Evolutionary conservation across 2,888 invertebrate species (phyloP).

Genomic region (Disparrhopalites patrizii): DNA sequence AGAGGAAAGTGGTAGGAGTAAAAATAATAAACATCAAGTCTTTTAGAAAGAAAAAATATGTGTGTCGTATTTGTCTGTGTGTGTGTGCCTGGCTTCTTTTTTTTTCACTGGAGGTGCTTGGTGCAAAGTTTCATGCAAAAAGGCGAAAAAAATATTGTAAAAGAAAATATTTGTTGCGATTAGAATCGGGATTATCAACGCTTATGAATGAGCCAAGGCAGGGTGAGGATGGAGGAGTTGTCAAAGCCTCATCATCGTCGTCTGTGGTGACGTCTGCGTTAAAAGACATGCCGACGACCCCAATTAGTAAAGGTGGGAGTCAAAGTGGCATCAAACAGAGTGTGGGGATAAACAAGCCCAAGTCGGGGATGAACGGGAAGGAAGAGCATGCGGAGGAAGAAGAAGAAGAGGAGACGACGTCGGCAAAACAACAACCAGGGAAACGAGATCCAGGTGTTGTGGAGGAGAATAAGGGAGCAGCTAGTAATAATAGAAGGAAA

Average conservation of each 20-base stretch:
- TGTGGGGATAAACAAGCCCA: not conserved
- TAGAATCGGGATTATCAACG: slow-evolving; percentile 8
- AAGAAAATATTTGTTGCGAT: not conserved
- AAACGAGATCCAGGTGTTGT: no score
- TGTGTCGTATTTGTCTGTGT: no score
- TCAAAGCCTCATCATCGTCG: not conserved
- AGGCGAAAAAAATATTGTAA: no score
- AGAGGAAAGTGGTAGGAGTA: not conserved
- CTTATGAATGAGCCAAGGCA: not conserved
- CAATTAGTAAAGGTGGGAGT: not conserved
- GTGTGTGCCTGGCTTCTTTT: no score
- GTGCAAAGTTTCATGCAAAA: no score
- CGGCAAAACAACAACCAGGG: no score
- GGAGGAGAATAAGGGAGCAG: not conserved
- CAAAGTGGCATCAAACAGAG: not conserved
- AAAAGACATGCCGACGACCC: not conserved
- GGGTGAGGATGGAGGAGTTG: slow-evolving; percentile 2
- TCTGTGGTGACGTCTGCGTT: not conserved
- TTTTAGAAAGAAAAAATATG: no score
- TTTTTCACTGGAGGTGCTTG: no score
- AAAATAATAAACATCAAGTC: not conserved
- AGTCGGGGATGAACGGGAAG: not conserved
- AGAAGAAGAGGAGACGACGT: no score
- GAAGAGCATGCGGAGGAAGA: no score
- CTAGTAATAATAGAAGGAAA: no score